Conservation (phyloP, 2,113 vertebrate genomes). For the Trogon surrucura region DNA sequence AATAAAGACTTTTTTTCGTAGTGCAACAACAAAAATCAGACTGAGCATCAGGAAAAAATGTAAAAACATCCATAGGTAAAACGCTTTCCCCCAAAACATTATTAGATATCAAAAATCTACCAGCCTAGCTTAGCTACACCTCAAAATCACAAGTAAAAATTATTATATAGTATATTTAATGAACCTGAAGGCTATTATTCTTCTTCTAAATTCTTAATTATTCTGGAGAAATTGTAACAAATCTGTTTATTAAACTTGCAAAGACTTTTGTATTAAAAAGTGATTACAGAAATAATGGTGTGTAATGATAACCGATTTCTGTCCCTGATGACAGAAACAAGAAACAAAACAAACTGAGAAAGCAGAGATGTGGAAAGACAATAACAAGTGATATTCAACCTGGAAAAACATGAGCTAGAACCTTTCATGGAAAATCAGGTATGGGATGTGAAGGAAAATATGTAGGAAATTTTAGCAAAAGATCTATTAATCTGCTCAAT, state of each 20-base stretch:
- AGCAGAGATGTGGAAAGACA: neutral
- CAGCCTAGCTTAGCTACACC: neutral
- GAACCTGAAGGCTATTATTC: neutral
- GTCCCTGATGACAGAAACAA: neutral
- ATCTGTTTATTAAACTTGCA: neutral
- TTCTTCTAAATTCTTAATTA: neutral
- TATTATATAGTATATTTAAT: neutral
- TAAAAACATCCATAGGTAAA: neutral
- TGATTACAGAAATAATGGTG: neutral
- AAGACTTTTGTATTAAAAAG: neutral
- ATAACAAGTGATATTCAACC: neutral
- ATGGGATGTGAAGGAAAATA: neutral
- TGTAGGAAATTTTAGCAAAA: neutral
- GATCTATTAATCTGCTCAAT: neutral
- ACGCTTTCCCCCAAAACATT: neutral
- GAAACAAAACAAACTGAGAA: neutral
- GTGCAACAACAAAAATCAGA: neutral
- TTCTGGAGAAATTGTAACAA: neutral
- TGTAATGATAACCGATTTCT: neutral
- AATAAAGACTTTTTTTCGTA: neutral
- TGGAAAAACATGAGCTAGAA: neutral
- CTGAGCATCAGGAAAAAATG: neutral
- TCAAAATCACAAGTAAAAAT: neutral
- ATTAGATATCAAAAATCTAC: neutral
- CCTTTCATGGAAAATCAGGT: neutral